A percentile compares a stretch with the other conserved stretches of the same genome.
These are phyloP conservation scores for Aporrectodea caliginosa DNA, from an alignment of 1,140 invertebrate species.

Conservation along the genomic window DNA sequence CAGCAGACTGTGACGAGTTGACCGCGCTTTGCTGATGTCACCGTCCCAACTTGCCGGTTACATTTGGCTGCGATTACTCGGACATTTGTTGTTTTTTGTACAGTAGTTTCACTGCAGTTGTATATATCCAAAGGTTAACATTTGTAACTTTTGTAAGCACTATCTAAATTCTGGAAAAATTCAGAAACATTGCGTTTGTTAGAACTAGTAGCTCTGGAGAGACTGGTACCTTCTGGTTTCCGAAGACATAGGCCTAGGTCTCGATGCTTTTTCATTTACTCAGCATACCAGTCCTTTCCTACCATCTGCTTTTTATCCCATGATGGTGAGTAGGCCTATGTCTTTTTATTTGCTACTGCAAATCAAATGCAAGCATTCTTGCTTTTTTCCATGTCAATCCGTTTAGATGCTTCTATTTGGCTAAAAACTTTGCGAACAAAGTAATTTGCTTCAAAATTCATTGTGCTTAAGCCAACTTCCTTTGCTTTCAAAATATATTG, in stretches of 20 bases:
- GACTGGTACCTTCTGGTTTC: not conserved
- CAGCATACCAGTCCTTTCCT: not conserved
- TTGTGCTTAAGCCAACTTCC: not conserved
- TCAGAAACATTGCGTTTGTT: not conserved
- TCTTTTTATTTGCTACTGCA: not conserved
- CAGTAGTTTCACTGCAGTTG: conserved; percentile 59
- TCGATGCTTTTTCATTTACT: not conserved
- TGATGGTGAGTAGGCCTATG: not conserved
- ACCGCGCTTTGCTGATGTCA: conserved; percentile 56
- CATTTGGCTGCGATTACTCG: conserved; percentile 54
- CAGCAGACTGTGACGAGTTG: conserved; percentile 40
- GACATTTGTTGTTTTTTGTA: conserved; percentile 53
- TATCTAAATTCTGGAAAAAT: not conserved
- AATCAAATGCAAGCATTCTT: not conserved
- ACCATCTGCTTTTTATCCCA: not conserved
- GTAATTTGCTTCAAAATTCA: not conserved
- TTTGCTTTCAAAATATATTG: no score
- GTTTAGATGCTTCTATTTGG: not conserved
- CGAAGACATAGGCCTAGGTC: not conserved
- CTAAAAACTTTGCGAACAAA: not conserved
- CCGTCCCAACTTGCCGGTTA: conserved; percentile 51
- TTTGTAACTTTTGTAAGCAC: conserved; percentile 32
- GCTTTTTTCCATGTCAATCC: not conserved
- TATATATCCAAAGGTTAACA: conserved; percentile 48
- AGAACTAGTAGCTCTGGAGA: no score